Evolutionary conservation across 1,140 invertebrate genomes (phyloP).

Genomic region (Polypedilum pembai): DNA sequence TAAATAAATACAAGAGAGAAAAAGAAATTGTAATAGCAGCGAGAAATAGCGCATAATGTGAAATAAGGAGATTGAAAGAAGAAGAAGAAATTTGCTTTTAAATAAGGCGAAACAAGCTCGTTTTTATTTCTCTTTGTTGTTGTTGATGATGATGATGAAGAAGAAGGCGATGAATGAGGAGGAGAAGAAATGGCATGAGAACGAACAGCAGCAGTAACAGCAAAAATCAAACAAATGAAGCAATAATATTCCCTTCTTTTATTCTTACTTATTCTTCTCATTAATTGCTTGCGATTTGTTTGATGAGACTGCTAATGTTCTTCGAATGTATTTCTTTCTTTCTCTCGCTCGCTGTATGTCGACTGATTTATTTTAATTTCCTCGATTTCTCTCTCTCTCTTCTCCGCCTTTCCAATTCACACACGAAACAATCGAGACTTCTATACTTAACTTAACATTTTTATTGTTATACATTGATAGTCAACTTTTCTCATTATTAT

Average conservation of each 20-base stretch:
- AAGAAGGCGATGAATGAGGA: not conserved
- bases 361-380: not conserved
- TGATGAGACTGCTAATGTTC: slow-evolving; percentile 5
- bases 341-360: not conserved
- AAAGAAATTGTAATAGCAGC: slow-evolving; percentile 16
- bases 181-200: not conserved
- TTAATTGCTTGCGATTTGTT: slow-evolving; percentile 12
- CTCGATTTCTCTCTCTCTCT: not conserved
- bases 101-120: slow-evolving; percentile 3
- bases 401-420: not conserved
- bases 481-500: too few relatives aligned
- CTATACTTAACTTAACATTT: too few relatives aligned
- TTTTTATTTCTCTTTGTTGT: not conserved
- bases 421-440: too few relatives aligned
- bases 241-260: not conserved
- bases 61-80: slow-evolving; percentile 7
- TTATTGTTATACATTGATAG: too few relatives aligned
- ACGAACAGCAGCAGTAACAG: too few relatives aligned
- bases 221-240: not conserved
- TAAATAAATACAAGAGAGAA: not conserved
- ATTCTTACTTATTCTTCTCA: not conserved
- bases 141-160: not conserved
- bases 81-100: not conserved
- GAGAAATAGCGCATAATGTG: slow-evolving; percentile 10
- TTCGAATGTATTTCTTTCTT: not conserved